Percentiles rank a stretch among this genome's conserved stretches.
These are phyloP conservation scores for Polyploca ridens DNA, from an alignment of 2,888 invertebrate species.

Conservation along the genomic window DNA sequence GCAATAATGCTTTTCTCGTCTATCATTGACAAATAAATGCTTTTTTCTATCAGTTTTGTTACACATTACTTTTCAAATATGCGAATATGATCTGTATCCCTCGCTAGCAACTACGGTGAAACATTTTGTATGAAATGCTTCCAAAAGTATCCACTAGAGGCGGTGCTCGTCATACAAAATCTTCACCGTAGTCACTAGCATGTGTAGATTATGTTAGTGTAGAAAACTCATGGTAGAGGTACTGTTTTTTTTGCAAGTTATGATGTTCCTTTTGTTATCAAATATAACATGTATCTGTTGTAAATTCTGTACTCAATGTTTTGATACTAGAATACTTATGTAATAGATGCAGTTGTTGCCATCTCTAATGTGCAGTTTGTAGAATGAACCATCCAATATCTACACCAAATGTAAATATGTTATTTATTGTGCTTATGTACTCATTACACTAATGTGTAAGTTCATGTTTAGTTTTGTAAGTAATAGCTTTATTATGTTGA, in stretches of 20 bases:
- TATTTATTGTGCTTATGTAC: slow-evolving; percentile 62
- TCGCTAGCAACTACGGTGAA: too few relatives aligned
- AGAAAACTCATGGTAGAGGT: too few relatives aligned
- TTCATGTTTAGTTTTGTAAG: slow-evolving; percentile 70
- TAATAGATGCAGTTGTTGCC: neutral
- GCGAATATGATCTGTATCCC: neutral
- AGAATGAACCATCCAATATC: slow-evolving; percentile 24
- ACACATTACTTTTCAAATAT: neutral
- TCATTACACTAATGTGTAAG: slow-evolving; percentile 54
- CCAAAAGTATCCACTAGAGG: too few relatives aligned
- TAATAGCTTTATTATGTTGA: slow-evolving; percentile 77
- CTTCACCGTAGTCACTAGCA: too few relatives aligned
- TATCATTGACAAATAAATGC: slow-evolving; percentile 1
- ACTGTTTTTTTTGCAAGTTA: neutral
- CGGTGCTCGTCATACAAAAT: too few relatives aligned
- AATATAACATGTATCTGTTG: neutral
- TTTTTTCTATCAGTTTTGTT: neutral
- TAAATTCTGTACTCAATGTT: neutral
- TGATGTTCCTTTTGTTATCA: slow-evolving; percentile 5
- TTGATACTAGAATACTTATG: neutral
- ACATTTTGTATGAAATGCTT: too few relatives aligned
- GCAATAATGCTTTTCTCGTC: neutral
- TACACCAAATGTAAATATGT: slow-evolving; percentile 51
- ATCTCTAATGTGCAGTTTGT: slow-evolving; percentile 12
- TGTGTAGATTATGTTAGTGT: too few relatives aligned